phyloP scores from a whole-genome alignment of 2,888 invertebrate species.

The Dioctria rufipes region DNA sequence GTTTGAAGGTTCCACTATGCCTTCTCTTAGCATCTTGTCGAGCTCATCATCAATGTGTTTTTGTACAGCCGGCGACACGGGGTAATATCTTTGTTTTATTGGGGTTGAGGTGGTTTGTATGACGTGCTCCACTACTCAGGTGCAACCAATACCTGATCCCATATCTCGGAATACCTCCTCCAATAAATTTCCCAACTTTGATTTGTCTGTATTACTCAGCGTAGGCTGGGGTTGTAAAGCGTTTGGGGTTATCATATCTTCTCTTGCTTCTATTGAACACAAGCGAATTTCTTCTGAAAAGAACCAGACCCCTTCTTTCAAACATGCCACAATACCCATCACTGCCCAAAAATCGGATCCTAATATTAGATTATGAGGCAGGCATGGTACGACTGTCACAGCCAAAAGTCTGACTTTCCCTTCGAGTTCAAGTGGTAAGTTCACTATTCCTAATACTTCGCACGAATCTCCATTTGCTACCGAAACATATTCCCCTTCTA shows the following conservation, averaged over 20 bases:
- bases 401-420: not conserved
- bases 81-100: too few relatives aligned
- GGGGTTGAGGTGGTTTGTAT: conserved; percentile 24
- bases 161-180: not conserved
- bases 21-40: not conserved
- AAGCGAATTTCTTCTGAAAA: conserved; percentile 9
- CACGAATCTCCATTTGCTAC: not conserved
- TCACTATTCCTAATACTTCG: not conserved
- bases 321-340: not conserved
- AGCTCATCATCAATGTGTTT: too few relatives aligned
- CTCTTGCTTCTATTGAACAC: not conserved
- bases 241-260: too few relatives aligned
- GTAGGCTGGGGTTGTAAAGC: not conserved
- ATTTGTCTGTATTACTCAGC: not conserved
- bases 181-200: not conserved
- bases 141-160: conserved; percentile 21
- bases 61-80: too few relatives aligned
- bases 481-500: not conserved
- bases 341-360: conserved; percentile 5
- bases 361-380: conserved; percentile 3
- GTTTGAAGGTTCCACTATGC: conserved; percentile 10
- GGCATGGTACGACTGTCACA: not conserved
- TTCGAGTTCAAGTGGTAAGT: not conserved
- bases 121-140: conserved; percentile 3
- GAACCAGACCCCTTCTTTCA: not conserved